Evolutionary conservation across 1,140 invertebrate genomes (phyloP).

Genomic region (Habropoda laboriosa): DNA sequence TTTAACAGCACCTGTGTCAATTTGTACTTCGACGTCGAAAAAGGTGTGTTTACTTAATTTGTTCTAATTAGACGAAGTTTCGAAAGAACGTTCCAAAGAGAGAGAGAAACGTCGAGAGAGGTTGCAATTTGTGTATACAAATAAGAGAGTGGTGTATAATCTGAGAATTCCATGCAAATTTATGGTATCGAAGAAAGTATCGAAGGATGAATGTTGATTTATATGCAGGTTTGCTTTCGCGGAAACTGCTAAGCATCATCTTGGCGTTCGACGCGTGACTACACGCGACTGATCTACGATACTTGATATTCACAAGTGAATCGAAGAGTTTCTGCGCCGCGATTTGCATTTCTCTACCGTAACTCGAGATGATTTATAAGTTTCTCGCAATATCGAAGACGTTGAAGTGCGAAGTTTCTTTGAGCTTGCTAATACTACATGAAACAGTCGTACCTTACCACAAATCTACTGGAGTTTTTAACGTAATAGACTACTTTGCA

Average conservation of each 20-base stretch:
- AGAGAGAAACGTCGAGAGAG: background rate
- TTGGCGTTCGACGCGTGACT: slow-evolving; percentile 36
- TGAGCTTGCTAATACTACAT: background rate
- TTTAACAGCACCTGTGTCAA: too few relatives aligned
- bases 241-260: slow-evolving; percentile 39
- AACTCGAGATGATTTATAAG: slow-evolving; percentile 31
- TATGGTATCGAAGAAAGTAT: slow-evolving; percentile 31
- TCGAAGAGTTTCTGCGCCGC: slow-evolving; percentile 5
- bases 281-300: slow-evolving; percentile 28
- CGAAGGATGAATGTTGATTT: slow-evolving; percentile 36
- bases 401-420: background rate
- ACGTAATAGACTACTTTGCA: too few relatives aligned
- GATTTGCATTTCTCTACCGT: slow-evolving; percentile 38
- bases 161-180: slow-evolving; percentile 26
- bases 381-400: background rate
- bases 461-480: background rate
- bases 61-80: too few relatives aligned
- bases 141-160: background rate
- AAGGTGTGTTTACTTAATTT: too few relatives aligned
- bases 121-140: background rate
- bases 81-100: too few relatives aligned
- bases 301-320: slow-evolving; percentile 49
- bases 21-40: too few relatives aligned
- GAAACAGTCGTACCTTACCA: background rate
- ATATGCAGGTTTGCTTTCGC: slow-evolving; percentile 30